A percentile compares a stretch with the other conserved stretches of the same genome.
These are phyloP conservation scores for Bombus ignitus DNA, from an alignment of 1,140 invertebrate genomes.

Conservation along the genomic window DNA sequence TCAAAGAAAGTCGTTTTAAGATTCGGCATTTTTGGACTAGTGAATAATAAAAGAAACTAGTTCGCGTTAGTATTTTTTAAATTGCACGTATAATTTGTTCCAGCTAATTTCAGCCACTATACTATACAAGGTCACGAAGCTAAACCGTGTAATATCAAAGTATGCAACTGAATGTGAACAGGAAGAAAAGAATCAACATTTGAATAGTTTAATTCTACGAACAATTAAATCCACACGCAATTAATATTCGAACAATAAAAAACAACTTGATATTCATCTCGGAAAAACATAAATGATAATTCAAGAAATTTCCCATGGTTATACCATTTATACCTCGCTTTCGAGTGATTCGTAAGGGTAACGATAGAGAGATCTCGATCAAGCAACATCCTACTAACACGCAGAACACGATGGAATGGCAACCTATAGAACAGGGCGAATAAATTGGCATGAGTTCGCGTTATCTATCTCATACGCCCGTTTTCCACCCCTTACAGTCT, in stretches of 20 bases:
- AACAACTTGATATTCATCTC: not conserved
- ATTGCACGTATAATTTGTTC: too few relatives aligned
- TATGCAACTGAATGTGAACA: not conserved
- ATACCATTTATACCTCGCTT: not conserved
- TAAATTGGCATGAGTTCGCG: constrained; percentile 61
- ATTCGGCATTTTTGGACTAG: not conserved
- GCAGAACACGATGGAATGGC: not conserved
- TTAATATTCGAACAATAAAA: not conserved
- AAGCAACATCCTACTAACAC: constrained; percentile 12
- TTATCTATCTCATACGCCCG: constrained; percentile 59
- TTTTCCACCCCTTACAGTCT: constrained; percentile 23
- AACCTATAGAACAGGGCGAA: constrained; percentile 47
- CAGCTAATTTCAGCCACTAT: too few relatives aligned
- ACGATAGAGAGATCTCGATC: constrained; percentile 38
- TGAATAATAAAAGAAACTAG: not conserved
- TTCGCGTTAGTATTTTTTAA: too few relatives aligned
- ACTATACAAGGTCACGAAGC: too few relatives aligned
- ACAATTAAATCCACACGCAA: not conserved
- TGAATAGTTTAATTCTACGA: not conserved
- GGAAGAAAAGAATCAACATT: not conserved
- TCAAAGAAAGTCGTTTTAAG: not conserved
- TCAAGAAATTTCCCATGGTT: not conserved
- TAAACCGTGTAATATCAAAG: not conserved
- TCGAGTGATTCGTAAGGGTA: constrained; percentile 17
- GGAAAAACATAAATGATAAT: too few relatives aligned